Conservation (phyloP, 2,888 invertebrate species). For the Ischnura elegans region DNA sequence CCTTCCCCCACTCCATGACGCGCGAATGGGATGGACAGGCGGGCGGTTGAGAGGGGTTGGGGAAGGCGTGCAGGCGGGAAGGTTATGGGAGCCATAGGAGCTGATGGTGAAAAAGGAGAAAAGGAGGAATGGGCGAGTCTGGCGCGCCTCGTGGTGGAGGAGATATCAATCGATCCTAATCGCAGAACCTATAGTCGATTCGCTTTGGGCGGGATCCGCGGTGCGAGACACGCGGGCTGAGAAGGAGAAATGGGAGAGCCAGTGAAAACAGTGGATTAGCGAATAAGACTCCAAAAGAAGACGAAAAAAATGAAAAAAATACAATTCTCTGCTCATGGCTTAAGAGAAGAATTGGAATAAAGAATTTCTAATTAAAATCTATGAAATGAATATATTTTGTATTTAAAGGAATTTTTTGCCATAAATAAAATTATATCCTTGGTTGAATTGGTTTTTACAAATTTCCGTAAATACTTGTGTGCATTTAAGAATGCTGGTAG, state of each 20-base stretch:
- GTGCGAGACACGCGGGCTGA: neutral
- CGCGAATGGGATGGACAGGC: neutral
- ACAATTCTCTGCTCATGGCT: too few species aligned
- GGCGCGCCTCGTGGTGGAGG: constrained; percentile 14
- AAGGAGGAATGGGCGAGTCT: neutral
- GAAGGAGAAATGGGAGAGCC: neutral
- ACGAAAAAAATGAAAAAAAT: neutral
- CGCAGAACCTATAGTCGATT: constrained; percentile 16
- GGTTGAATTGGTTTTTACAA: too few species aligned
- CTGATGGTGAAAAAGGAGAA: neutral
- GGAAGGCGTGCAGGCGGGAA: neutral
- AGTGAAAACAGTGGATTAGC: neutral
- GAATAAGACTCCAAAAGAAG: neutral
- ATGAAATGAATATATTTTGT: too few species aligned
- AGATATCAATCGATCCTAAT: constrained; percentile 60
- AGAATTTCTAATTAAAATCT: too few species aligned
- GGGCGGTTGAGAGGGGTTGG: neutral
- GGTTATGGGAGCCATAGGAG: neutral
- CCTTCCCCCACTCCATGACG: neutral
- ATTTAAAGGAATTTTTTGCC: too few species aligned
- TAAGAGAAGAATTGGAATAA: neutral
- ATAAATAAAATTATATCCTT: too few species aligned
- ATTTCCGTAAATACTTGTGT: too few species aligned
- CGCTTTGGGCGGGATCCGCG: neutral
- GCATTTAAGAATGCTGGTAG: too few species aligned